Percentiles rank a stretch among this genome's conserved stretches.
Evolutionary conservation across 2,797 vertebrate genomes (phyloP).

Genomic region (Platyrinchus mystaceus): DNA sequence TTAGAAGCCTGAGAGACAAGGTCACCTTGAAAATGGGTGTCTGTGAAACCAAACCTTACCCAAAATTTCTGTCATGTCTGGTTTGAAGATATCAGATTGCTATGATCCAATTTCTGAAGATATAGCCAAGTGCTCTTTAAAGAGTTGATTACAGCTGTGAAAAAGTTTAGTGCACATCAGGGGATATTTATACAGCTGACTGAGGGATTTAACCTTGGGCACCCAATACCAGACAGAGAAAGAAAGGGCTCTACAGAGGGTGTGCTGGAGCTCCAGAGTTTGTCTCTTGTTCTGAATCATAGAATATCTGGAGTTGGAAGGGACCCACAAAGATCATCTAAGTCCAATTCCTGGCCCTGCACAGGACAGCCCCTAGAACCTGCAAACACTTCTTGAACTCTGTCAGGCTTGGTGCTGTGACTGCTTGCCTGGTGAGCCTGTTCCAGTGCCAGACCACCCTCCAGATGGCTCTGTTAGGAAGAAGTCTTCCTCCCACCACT

Average conservation of each 20-base stretch:
- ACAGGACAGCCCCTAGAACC: neutral
- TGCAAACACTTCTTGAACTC: neutral
- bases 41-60: neutral
- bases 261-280: neutral
- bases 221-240: neutral
- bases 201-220: neutral
- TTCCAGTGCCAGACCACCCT: neutral
- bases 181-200: neutral
- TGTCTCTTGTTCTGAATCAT: neutral
- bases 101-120: neutral
- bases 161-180: neutral
- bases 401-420: neutral
- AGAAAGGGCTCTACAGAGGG: neutral
- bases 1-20: neutral
- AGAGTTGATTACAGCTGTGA: neutral
- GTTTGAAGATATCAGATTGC: neutral
- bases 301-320: neutral
- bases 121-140: neutral
- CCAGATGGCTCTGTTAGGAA: neutral
- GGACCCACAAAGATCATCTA: neutral
- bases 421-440: fast-evolving
- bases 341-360: neutral
- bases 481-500: neutral
- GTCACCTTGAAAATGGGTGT: neutral
- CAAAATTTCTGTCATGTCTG: neutral